Evolutionary conservation across 2,113 vertebrate species (phyloP).

Genomic region (mouse (Mus musculus)): GRCm39 chr5:26394501-26395000

Average conservation of each 20-base stretch:
- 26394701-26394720: background rate
- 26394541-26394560: background rate
- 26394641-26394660: background rate
- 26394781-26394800: background rate
- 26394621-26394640: background rate
- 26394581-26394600: background rate
- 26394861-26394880: rapidly evolving
- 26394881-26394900: background rate
- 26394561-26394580: background rate
- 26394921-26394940: background rate
- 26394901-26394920: background rate
- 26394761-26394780: background rate
- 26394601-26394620: background rate
- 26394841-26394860: background rate
- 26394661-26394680: background rate
- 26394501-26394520: background rate
- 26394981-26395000: background rate
- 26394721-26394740: background rate
- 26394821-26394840: background rate
- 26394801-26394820: too few relatives aligned
- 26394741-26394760: too few relatives aligned
- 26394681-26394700: too few relatives aligned
- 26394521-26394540: background rate
- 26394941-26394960: background rate
- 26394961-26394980: background rate